Conservation (phyloP, 53 echinoderm and acorn worm genomes). For the Paracentrotus lividus region DNA sequence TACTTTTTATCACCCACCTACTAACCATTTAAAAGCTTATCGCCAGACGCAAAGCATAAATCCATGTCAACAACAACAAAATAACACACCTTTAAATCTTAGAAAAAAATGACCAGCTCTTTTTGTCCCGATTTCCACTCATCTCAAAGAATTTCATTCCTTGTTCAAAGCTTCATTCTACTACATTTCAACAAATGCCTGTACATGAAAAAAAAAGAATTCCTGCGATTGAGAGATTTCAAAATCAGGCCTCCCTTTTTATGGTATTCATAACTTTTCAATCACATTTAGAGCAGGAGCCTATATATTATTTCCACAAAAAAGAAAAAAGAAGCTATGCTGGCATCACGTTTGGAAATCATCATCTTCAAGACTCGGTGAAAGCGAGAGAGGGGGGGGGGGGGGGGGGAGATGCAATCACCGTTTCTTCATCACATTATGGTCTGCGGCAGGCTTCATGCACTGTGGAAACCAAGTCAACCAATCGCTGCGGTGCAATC, state of each 20-base stretch:
- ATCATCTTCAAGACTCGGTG: constrained; percentile 6
- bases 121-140: background rate
- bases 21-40: background rate
- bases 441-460: constrained; percentile 6
- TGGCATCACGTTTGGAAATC: background rate
- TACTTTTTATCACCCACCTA: background rate
- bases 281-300: constrained; percentile 4
- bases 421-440: constrained; percentile 42
- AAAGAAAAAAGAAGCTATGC: background rate
- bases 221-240: background rate
- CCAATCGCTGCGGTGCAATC: constrained; percentile 50
- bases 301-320: background rate
- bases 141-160: background rate
- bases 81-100: background rate
- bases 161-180: background rate
- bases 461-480: constrained; percentile 64
- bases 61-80: background rate
- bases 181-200: background rate
- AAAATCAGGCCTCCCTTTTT: constrained; percentile 25
- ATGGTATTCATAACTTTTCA: constrained; percentile 3
- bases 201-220: background rate
- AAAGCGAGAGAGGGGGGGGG: background rate
- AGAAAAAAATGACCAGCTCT: background rate
- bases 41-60: background rate
- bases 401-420: background rate